A percentile compares a stretch with the other conserved stretches of the same genome.
Conservation (phyloP, 2,113 vertebrate genomes). For the Lontra canadensis region DNA sequence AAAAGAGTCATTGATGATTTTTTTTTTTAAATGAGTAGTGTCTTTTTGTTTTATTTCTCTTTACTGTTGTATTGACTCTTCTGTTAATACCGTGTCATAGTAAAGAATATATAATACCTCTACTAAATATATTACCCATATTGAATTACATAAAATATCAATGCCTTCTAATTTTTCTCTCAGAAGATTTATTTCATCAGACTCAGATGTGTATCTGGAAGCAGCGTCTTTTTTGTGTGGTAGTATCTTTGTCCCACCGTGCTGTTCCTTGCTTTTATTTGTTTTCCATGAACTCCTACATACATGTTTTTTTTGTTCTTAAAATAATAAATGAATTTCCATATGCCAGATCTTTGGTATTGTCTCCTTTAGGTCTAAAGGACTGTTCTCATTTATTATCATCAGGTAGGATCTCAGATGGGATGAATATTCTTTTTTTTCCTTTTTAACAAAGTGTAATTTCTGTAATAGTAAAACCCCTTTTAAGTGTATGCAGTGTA, state of each 20-base stretch:
- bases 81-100: neutral
- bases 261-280: neutral
- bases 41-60: neutral
- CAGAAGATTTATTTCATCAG: neutral
- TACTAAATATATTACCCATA: neutral
- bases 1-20: neutral
- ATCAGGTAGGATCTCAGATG: neutral
- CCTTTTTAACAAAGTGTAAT: neutral
- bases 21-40: neutral
- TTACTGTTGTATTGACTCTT: neutral
- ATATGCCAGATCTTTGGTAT: neutral
- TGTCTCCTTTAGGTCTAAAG: neutral
- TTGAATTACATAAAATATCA: neutral
- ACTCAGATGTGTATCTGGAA: neutral
- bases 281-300: neutral
- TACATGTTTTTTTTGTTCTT: neutral
- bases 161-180: neutral
- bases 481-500: neutral
- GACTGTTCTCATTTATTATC: neutral
- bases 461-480: neutral
- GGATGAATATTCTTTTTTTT: neutral
- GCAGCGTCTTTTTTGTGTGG: neutral
- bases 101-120: neutral
- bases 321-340: neutral
- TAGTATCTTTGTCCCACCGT: neutral